These are phyloP conservation scores for Eristalis tenax DNA, from an alignment of 2,888 invertebrate species.

Conservation along the genomic window DNA sequence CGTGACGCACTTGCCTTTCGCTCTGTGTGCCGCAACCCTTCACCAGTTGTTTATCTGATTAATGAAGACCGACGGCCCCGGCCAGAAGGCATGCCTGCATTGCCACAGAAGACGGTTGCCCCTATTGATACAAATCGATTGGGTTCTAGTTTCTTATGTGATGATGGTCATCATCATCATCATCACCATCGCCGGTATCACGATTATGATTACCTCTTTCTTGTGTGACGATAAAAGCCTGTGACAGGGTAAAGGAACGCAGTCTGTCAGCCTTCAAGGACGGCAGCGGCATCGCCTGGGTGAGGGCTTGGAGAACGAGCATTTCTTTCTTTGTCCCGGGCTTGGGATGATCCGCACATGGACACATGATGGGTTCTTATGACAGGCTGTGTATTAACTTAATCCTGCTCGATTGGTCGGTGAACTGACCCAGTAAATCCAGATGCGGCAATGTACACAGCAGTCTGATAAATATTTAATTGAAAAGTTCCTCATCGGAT, in stretches of 20 bases:
- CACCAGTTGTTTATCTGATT: slow-evolving; percentile 34
- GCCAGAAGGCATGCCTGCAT: too few relatives aligned
- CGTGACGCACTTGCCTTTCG: background rate
- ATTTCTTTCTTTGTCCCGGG: background rate
- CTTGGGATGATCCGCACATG: slow-evolving; percentile 10
- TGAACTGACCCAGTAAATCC: slow-evolving; percentile 46
- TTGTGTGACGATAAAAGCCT: slow-evolving; percentile 9
- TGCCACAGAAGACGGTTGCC: background rate
- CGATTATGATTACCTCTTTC: slow-evolving; percentile 39
- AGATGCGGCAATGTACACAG: slow-evolving; percentile 2
- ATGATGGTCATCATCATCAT: slow-evolving; percentile 1
- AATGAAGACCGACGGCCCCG: slow-evolving; percentile 14
- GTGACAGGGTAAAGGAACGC: slow-evolving; percentile 15
- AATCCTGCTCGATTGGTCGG: slow-evolving; percentile 29
- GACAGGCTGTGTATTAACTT: slow-evolving; percentile 34
- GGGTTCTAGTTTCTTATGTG: background rate
- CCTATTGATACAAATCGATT: slow-evolving; percentile 32
- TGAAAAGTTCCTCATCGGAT: background rate
- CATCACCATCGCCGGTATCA: slow-evolving; percentile 3
- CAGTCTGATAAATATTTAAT: background rate
- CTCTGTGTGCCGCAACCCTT: slow-evolving; percentile 27
- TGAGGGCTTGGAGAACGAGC: too few relatives aligned
- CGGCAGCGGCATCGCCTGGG: background rate
- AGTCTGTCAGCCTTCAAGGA: slow-evolving; percentile 13
- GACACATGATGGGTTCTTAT: slow-evolving; percentile 12